phyloP scores from a whole-genome alignment of 1,140 invertebrate species.

The Condylostylus longicornis region DNA sequence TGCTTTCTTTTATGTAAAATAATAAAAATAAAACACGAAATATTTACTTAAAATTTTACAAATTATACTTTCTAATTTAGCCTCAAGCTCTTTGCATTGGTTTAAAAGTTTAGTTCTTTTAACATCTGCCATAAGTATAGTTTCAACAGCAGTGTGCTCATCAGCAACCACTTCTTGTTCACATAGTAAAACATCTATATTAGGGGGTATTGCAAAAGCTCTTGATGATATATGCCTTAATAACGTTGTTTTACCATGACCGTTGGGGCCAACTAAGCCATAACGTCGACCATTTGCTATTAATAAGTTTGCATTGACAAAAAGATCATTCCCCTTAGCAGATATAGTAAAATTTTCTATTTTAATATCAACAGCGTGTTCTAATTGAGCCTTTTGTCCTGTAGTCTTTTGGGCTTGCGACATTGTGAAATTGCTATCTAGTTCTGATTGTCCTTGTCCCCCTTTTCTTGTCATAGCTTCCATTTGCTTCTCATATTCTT shows the following conservation, averaged over 20 bases:
- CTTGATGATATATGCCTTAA: slow-evolving; percentile 81
- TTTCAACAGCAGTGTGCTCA: slow-evolving; percentile 78
- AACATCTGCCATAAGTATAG: slow-evolving; percentile 82
- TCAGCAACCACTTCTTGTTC: slow-evolving; percentile 97
- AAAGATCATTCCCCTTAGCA: slow-evolving; percentile 93
- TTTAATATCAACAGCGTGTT: slow-evolving; percentile 96
- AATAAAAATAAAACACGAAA: background rate
- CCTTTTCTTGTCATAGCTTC: slow-evolving; percentile 77
- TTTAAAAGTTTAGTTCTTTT: slow-evolving; percentile 68
- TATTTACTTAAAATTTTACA: background rate
- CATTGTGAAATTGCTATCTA: slow-evolving; percentile 90
- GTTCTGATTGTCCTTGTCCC: slow-evolving; percentile 70
- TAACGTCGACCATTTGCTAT: slow-evolving; percentile 91
- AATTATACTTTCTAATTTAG: slow-evolving; percentile 36
- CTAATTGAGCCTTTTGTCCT: slow-evolving; percentile 67
- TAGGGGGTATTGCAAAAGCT: slow-evolving; percentile 83
- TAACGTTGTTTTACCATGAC: slow-evolving; percentile 98
- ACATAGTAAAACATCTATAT: slow-evolving; percentile 94
- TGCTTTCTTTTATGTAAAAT: no score
- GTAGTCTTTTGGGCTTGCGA: slow-evolving; percentile 82
- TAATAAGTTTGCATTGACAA: slow-evolving; percentile 88
- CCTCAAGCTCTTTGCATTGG: slow-evolving; percentile 72
- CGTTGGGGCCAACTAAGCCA: slow-evolving; percentile 96
- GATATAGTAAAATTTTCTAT: slow-evolving; percentile 97
- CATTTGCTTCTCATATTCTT: slow-evolving; percentile 84